phyloP scores from a whole-genome alignment of 2,797 vertebrate genomes.

The Eleutherodactylus coqui region DNA sequence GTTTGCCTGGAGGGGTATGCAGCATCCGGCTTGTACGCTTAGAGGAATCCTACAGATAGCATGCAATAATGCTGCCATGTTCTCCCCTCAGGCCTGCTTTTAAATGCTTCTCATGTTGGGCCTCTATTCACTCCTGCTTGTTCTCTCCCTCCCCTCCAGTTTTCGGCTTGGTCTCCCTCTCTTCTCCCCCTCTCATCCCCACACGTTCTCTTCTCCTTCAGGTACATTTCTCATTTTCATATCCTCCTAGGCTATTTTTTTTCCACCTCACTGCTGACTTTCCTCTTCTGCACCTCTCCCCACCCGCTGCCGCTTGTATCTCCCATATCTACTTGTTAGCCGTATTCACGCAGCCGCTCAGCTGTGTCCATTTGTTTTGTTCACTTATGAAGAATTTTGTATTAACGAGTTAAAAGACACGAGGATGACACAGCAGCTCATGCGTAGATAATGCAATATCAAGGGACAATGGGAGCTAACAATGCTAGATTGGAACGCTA shows the following conservation, averaged over 20 bases:
- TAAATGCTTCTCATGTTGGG: slow-evolving; percentile 37
- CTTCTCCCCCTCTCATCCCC: neutral
- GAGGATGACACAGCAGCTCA: slow-evolving; percentile 25
- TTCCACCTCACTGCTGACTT: neutral
- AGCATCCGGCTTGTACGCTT: neutral
- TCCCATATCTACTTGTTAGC: slow-evolving; percentile 23
- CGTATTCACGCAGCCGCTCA: slow-evolving; percentile 16
- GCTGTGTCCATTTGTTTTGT: slow-evolving; percentile 45
- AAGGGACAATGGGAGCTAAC: slow-evolving; percentile 40
- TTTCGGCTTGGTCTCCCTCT: neutral
- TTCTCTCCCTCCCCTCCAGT: neutral
- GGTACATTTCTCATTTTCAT: neutral
- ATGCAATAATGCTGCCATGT: slow-evolving; percentile 3
- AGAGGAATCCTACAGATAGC: slow-evolving; percentile 21
- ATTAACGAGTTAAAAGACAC: slow-evolving; percentile 48
- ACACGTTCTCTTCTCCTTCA: neutral
- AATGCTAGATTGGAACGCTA: slow-evolving; percentile 21
- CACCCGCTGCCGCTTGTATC: neutral
- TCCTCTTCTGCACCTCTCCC: neutral
- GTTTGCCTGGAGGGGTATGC: slow-evolving; percentile 28
- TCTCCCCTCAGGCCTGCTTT: slow-evolving; percentile 42
- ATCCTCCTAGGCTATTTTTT: neutral
- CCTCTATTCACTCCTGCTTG: neutral
- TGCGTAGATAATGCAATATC: slow-evolving; percentile 36
- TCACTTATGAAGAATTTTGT: slow-evolving; percentile 50